Conservation (phyloP, 1,140 invertebrate species). For the Leptinotarsa undecemlineata region DNA sequence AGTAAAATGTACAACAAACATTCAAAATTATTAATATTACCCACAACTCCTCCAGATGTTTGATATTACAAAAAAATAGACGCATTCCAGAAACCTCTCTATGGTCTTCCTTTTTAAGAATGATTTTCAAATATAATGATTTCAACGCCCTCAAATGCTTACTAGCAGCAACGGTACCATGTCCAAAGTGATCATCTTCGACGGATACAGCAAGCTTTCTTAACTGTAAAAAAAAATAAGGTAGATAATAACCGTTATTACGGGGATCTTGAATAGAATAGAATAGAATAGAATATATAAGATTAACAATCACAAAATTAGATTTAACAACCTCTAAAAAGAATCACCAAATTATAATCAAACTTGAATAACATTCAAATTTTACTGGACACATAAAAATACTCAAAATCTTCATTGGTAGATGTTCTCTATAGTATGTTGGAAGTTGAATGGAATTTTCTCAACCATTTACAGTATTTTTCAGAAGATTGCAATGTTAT, state of each 20-base stretch:
- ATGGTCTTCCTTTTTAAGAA: conserved; percentile 26
- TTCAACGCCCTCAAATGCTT: conserved; percentile 24
- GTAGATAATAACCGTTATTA: not conserved
- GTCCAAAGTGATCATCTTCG: conserved; percentile 33
- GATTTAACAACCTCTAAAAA: too few relatives aligned
- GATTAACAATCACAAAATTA: too few relatives aligned
- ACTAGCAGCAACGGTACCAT: conserved; percentile 22
- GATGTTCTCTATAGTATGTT: too few relatives aligned
- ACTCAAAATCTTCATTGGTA: too few relatives aligned
- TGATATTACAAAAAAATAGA: conserved; percentile 35
- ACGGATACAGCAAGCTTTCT: conserved; percentile 24
- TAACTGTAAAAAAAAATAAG: not conserved
- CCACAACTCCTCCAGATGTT: conserved; percentile 34
- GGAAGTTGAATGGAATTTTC: too few relatives aligned
- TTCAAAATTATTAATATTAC: conserved; percentile 11
- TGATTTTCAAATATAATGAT: conserved; percentile 35
- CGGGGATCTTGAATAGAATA: not conserved
- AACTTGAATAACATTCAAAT: too few relatives aligned
- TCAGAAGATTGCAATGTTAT: too few relatives aligned
- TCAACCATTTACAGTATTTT: too few relatives aligned
- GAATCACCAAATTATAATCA: too few relatives aligned
- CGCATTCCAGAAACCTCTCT: conserved; percentile 29
- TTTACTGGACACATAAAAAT: too few relatives aligned
- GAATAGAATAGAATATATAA: too few relatives aligned
- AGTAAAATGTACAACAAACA: too few relatives aligned